These are phyloP conservation scores for Mungos mungo DNA, from an alignment of 2,113 vertebrate genomes.

Conservation along the genomic window DNA sequence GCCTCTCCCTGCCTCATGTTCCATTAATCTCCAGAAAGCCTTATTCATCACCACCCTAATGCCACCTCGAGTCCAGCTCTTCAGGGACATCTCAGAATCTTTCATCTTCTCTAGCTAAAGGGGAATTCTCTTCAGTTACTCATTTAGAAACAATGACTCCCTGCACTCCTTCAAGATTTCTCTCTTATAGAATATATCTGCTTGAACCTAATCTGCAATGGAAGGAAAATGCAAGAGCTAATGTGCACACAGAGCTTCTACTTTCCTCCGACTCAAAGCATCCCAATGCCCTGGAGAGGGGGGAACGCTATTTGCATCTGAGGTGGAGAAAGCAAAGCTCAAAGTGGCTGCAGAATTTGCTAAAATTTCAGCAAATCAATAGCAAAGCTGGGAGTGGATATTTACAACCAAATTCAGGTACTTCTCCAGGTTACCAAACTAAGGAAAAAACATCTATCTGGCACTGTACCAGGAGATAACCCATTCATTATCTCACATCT, in stretches of 20 bases:
- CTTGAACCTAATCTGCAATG: neutral
- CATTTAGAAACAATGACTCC: neutral
- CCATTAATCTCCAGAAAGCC: neutral
- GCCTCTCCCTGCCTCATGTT: neutral
- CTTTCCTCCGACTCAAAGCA: neutral
- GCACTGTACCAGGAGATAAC: neutral
- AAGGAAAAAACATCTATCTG: neutral
- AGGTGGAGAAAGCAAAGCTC: neutral
- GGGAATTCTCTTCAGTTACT: neutral
- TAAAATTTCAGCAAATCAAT: neutral
- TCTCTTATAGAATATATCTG: neutral
- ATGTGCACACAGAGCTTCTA: neutral
- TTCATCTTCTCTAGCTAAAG: neutral
- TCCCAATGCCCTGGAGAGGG: neutral
- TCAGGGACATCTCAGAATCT: neutral
- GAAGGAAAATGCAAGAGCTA: neutral
- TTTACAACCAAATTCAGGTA: neutral
- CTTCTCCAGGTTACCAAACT: conserved; percentile 5
- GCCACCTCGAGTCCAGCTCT: neutral
- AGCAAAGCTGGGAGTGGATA: neutral
- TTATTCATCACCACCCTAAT: neutral
- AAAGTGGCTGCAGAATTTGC: neutral
- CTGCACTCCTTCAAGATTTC: neutral
- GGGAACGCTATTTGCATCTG: neutral
- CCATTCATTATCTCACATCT: neutral